These are phyloP conservation scores for Nilaparvata lugens DNA, from an alignment of 1,140 invertebrate genomes.

Conservation along the genomic window DNA sequence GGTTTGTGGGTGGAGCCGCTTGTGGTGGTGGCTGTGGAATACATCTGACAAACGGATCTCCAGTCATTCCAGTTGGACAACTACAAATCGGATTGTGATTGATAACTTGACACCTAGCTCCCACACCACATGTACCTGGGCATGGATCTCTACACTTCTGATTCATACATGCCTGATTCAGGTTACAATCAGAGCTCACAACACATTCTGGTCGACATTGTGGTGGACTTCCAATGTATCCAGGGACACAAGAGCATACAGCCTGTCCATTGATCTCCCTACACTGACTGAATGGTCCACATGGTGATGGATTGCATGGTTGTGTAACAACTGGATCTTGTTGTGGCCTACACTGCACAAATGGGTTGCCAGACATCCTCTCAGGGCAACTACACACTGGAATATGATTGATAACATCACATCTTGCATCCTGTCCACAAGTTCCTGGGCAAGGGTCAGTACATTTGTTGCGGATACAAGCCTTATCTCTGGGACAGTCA, in stretches of 20 bases:
- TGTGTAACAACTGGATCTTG: constrained; percentile 18
- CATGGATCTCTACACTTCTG: constrained; percentile 46
- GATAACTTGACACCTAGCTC: constrained; percentile 42
- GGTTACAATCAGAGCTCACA: constrained; percentile 39
- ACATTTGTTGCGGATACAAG: constrained; percentile 65
- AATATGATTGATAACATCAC: constrained; percentile 35
- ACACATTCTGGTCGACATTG: constrained; percentile 42
- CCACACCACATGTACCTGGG: constrained; percentile 38
- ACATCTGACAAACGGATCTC: constrained; percentile 44
- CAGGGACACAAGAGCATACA: constrained; percentile 41
- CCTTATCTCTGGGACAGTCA: constrained; percentile 56
- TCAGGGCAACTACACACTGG: constrained; percentile 36
- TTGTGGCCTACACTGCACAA: constrained; percentile 22
- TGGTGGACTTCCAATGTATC: constrained; percentile 42
- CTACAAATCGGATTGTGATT: constrained; percentile 48
- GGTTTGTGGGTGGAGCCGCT: constrained; percentile 29
- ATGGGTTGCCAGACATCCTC: constrained; percentile 39
- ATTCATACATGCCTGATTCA: constrained; percentile 39
- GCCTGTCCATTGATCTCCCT: constrained; percentile 39
- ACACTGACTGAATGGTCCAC: constrained; percentile 45
- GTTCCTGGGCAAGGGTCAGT: constrained; percentile 48
- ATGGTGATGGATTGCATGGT: constrained; percentile 43
- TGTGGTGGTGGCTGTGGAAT: constrained; percentile 31
- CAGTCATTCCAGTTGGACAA: constrained; percentile 40
- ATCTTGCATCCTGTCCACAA: constrained; percentile 36